Conservation (phyloP, 2,888 invertebrate genomes). For the Eilema sororculum region DNA sequence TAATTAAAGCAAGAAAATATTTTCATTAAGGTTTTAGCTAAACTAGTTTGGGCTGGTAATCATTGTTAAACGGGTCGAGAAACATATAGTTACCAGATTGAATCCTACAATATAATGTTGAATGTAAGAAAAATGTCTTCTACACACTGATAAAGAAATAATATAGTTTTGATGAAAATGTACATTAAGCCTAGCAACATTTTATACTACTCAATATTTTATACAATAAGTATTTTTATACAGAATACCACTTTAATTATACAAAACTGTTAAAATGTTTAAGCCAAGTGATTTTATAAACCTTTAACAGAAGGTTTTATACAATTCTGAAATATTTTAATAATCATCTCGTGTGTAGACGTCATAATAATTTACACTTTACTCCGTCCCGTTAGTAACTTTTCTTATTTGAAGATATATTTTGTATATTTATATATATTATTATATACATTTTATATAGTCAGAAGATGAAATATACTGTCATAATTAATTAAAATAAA, state of each 20-base stretch:
- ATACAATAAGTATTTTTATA: conserved; percentile 20
- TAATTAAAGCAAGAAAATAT: conserved; percentile 41
- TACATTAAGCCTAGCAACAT: neutral
- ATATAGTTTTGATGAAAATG: conserved; percentile 5
- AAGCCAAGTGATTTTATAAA: conserved; percentile 6
- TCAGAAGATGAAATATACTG: neutral
- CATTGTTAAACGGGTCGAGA: conserved; percentile 79
- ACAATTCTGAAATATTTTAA: conserved; percentile 10
- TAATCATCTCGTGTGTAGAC: conserved; percentile 59
- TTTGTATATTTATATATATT: neutral
- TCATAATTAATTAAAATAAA: conserved; percentile 5
- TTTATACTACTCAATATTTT: conserved; percentile 8
- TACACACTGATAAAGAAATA: conserved; percentile 51
- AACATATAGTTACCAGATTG: conserved; percentile 83
- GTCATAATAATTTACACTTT: conserved; percentile 55
- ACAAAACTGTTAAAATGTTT: conserved; percentile 8
- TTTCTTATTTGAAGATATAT: conserved; percentile 55
- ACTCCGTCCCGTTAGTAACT: conserved; percentile 74
- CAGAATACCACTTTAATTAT: neutral
- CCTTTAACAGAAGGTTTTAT: conserved; percentile 9
- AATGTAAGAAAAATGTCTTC: conserved; percentile 54
- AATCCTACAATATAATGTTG: conserved; percentile 75
- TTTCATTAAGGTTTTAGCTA: conserved; percentile 39
- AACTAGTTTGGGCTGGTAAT: conserved; percentile 60
- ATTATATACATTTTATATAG: neutral